phyloP scores from a whole-genome alignment of 2,888 invertebrate genomes.

The Sesamia inferens region DNA sequence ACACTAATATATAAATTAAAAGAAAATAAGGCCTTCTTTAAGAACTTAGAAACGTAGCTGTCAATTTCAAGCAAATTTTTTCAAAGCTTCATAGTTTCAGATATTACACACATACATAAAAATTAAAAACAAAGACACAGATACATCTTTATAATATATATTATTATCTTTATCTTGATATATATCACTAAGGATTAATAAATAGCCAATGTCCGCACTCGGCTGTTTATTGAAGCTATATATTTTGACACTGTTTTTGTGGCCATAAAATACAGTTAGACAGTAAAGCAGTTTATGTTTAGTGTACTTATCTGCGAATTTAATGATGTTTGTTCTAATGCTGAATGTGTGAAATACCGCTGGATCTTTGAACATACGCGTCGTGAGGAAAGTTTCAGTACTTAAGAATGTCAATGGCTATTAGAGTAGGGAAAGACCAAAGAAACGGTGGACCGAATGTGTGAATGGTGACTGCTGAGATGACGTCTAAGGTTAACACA shows the following conservation, averaged over 20 bases:
- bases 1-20: too few species aligned
- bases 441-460: too few species aligned
- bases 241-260: slow-evolving; percentile 10
- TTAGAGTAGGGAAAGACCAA: too few species aligned
- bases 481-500: too few species aligned
- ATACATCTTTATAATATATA: background rate
- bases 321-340: slow-evolving; percentile 4
- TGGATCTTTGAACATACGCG: too few species aligned
- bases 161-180: background rate
- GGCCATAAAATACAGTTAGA: slow-evolving; percentile 29
- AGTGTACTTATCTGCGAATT: background rate
- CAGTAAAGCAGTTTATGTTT: slow-evolving; percentile 15
- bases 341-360: background rate
- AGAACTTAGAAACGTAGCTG: too few species aligned
- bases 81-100: background rate
- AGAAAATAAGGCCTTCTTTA: too few species aligned
- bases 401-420: too few species aligned
- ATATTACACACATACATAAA: background rate
- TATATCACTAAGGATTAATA: background rate
- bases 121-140: background rate
- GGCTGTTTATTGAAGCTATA: slow-evolving; percentile 47
- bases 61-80: background rate
- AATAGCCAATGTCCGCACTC: background rate
- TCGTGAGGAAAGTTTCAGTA: too few species aligned
- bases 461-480: too few species aligned